These are phyloP conservation scores for Brachionichthys hirsutus DNA, from an alignment of 2,113 vertebrate genomes.

Conservation along the genomic window DNA sequence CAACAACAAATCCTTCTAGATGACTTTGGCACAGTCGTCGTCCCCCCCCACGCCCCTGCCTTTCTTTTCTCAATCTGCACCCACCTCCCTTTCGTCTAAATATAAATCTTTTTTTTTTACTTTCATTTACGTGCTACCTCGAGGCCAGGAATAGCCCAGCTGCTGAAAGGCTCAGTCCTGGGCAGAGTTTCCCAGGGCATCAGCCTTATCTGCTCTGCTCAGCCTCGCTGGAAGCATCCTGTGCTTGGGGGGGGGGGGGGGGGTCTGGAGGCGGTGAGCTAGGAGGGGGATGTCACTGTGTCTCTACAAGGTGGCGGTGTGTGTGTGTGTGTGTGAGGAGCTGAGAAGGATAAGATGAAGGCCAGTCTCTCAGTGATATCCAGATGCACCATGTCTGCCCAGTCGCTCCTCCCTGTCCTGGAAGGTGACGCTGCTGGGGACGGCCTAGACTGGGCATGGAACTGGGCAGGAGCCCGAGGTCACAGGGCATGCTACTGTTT, in stretches of 20 bases:
- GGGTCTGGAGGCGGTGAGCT: conserved; percentile 52
- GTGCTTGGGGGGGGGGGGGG: conserved; percentile 69
- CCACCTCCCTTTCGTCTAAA: conserved; percentile 65
- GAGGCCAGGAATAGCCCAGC: conserved; percentile 74
- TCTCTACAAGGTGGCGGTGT: conserved; percentile 77
- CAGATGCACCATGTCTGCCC: conserved; percentile 54
- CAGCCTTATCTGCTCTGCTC: conserved; percentile 79
- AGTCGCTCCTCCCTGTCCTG: conserved; percentile 55
- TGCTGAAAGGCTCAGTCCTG: conserved; percentile 72
- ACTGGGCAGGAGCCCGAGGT: conserved; percentile 58
- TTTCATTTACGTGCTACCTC: conserved; percentile 75
- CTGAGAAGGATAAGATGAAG: conserved; percentile 54
- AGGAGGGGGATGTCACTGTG: conserved; percentile 77
- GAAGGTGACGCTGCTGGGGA: conserved; percentile 33
- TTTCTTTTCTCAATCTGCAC: conserved; percentile 42
- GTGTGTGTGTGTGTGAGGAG: conserved; percentile 65
- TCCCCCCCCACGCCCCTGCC: conserved; percentile 28
- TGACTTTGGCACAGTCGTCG: conserved; percentile 67
- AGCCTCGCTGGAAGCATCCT: conserved; percentile 77
- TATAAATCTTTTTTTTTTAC: conserved; percentile 64
- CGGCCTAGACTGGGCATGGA: conserved; percentile 26
- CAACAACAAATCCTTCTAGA: conserved; percentile 72
- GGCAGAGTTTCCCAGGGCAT: conserved; percentile 82
- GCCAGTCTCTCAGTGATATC: conserved; percentile 46
- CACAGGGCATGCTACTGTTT: conserved; percentile 66